phyloP scores from a whole-genome alignment of 2,113 vertebrate genomes.

The Tragelaphus buxtoni region DNA sequence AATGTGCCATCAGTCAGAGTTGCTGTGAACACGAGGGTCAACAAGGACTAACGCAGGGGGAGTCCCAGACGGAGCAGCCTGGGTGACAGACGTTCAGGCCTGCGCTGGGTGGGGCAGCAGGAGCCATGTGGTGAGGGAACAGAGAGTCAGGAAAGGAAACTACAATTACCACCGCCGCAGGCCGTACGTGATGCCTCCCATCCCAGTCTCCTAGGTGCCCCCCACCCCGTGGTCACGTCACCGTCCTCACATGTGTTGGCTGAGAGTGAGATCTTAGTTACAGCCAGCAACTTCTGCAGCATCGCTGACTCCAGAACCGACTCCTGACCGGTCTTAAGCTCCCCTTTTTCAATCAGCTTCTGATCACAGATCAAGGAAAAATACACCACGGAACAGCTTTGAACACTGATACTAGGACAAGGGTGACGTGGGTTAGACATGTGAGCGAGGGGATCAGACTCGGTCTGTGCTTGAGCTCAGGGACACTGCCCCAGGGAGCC shows the following conservation, averaged over 20 bases:
- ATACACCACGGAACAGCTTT: not conserved
- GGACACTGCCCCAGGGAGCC: not conserved
- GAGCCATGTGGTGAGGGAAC: not conserved
- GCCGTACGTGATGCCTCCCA: not conserved
- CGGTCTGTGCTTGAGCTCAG: not conserved
- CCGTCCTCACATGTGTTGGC: not conserved
- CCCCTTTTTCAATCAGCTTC: not conserved
- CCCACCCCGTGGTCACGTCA: fast-evolving
- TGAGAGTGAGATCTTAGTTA: not conserved
- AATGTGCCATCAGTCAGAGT: not conserved
- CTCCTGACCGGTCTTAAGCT: not conserved
- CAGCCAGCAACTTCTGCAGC: not conserved
- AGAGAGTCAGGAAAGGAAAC: not conserved
- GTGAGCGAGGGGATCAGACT: conserved; percentile 7
- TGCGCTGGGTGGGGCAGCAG: fast-evolving
- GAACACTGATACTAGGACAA: not conserved
- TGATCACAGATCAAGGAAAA: conserved; percentile 51
- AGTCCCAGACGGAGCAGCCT: not conserved
- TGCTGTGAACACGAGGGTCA: not conserved
- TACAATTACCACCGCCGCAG: fast-evolving
- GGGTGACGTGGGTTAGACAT: conserved; percentile 14
- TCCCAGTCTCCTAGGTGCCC: fast-evolving
- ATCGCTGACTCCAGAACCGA: conserved; percentile 23
- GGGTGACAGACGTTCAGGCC: not conserved
- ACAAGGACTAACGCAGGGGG: too few relatives aligned